A percentile compares a stretch with the other conserved stretches of the same genome.
phyloP scores from a whole-genome alignment of 2,113 vertebrate genomes.

The Xenotilapia flavipinnis region DNA sequence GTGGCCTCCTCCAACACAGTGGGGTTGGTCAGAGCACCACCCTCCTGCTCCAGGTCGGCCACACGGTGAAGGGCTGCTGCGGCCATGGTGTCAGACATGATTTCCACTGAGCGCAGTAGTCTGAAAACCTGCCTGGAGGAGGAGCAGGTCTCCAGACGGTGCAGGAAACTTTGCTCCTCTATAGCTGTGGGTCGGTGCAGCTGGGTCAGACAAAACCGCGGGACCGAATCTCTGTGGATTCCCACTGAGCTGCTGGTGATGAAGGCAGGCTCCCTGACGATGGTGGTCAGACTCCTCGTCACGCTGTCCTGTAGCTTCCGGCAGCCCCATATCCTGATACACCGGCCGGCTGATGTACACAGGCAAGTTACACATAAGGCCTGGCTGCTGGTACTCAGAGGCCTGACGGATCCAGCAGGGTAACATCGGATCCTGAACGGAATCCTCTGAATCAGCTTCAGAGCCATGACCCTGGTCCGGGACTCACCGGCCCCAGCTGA shows the following conservation, averaged over 20 bases:
- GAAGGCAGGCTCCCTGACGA: constrained; percentile 46
- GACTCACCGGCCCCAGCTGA: neutral
- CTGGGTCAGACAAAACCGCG: constrained; percentile 30
- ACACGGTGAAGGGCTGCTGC: constrained; percentile 76
- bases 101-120: constrained; percentile 62
- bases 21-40: constrained; percentile 42
- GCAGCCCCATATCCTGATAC: neutral
- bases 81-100: constrained; percentile 72
- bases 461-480: constrained; percentile 49
- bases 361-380: neutral
- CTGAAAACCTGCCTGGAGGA: constrained; percentile 73
- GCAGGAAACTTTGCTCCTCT: constrained; percentile 63
- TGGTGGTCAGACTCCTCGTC: constrained; percentile 52
- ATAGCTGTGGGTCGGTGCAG: constrained; percentile 26
- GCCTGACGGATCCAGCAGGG: neutral
- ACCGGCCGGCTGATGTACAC: neutral
- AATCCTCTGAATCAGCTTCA: constrained; percentile 44
- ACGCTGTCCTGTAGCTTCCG: neutral
- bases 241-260: constrained; percentile 41
- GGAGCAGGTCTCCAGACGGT: constrained; percentile 50
- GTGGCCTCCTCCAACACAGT: constrained; percentile 63
- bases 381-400: neutral
- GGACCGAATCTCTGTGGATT: constrained; percentile 37
- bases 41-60: constrained; percentile 74
- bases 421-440: neutral